phyloP scores from a whole-genome alignment of 2,797 vertebrate species.

The Euthynnus affinis region DNA sequence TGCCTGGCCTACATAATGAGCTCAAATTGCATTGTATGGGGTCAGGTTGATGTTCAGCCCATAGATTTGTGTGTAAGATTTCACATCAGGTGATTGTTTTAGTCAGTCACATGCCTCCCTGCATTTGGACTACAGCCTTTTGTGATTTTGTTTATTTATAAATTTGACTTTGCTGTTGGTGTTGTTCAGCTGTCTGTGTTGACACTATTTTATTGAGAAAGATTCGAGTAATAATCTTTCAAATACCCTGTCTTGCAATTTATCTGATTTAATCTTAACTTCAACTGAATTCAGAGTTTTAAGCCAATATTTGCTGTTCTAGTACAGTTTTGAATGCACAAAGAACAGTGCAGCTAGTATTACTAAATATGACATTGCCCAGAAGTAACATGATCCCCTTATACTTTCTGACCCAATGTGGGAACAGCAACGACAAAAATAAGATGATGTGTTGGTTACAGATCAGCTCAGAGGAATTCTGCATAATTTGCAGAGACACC shows the following conservation, averaged over 20 bases:
- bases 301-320: background rate
- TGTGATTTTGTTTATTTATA: constrained; percentile 6
- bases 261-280: background rate
- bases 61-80: constrained; percentile 38
- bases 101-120: constrained; percentile 37
- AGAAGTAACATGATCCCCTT: background rate
- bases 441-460: constrained; percentile 31
- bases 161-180: constrained; percentile 1
- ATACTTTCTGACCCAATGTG: background rate
- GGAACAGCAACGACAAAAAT: constrained; percentile 10
- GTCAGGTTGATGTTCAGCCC: constrained; percentile 23
- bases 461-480: constrained; percentile 19
- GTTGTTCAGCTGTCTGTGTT: constrained; percentile 6
- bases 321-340: background rate
- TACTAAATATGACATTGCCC: background rate
- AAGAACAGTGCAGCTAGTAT: background rate
- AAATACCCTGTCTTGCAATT: background rate
- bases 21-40: constrained; percentile 56
- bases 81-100: constrained; percentile 25
- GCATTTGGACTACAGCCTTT: constrained; percentile 16
- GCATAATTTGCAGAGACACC: constrained; percentile 45
- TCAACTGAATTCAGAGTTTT: background rate
- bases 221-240: background rate
- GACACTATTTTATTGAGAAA: background rate
- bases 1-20: constrained; percentile 53